phyloP scores from a whole-genome alignment of 2,888 invertebrate species.

The Diadegma fenestrale region DNA sequence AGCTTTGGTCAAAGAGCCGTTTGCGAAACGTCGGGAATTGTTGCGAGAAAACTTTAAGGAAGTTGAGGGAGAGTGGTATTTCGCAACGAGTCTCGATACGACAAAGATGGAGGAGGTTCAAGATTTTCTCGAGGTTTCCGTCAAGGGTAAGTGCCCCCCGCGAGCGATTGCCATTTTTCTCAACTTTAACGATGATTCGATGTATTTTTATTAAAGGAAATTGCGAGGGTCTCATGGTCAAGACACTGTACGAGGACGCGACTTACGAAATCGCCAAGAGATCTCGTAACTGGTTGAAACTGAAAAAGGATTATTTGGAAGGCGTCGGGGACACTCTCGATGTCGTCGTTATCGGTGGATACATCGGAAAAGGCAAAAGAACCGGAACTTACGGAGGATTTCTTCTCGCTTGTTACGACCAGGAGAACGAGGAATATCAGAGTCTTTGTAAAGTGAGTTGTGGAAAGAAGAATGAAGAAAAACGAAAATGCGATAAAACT shows the following conservation, averaged over 20 bases:
- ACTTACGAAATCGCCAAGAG: conserved; percentile 99
- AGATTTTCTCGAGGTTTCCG: conserved; percentile 96
- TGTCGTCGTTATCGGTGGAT: conserved; percentile 97
- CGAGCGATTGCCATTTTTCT: not conserved
- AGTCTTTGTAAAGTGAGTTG: conserved; percentile 92
- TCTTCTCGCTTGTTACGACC: conserved; percentile 96
- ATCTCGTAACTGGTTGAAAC: conserved; percentile 97
- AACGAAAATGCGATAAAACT: not conserved
- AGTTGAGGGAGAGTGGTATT: conserved; percentile 93
- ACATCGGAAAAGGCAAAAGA: conserved; percentile 96
- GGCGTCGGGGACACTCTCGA: conserved; percentile 98
- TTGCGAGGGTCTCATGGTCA: conserved; percentile 99
- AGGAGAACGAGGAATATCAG: conserved; percentile 96
- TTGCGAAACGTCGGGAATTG: conserved; percentile 90
- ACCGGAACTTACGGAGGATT: conserved; percentile 98
- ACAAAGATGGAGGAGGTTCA: conserved; percentile 95
- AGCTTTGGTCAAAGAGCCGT: conserved; percentile 92
- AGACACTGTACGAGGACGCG: conserved; percentile 95
- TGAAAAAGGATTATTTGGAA: conserved; percentile 99
- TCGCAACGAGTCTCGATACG: conserved; percentile 94
- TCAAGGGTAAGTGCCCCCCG: conserved; percentile 88
- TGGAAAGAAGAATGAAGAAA: not conserved
- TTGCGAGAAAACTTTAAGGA: conserved; percentile 90
- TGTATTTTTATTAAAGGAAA: conserved; percentile 87
- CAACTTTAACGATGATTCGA: not conserved